phyloP scores from a whole-genome alignment of 2,888 invertebrate genomes.

The Anodontia alba region DNA sequence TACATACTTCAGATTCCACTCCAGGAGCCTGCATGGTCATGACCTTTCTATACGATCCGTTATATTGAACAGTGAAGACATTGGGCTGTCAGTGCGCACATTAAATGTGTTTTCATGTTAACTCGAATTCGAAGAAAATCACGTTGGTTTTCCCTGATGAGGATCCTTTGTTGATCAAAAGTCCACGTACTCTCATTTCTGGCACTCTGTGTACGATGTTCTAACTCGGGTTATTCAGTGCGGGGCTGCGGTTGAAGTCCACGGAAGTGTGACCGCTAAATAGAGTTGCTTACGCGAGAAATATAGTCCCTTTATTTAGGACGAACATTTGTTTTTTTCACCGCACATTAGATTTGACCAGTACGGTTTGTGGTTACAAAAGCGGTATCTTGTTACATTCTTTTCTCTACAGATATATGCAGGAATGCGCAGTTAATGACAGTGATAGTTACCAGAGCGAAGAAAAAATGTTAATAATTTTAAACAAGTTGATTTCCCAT shows the following conservation, averaged over 20 bases:
- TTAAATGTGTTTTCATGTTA: too few species aligned
- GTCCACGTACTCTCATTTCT: too few species aligned
- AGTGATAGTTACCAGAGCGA: neutral
- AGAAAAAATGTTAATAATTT: slow-evolving; percentile 12
- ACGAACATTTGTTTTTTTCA: neutral
- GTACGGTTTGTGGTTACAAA: neutral
- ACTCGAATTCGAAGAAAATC: too few species aligned
- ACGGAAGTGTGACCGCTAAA: neutral
- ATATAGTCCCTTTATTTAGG: neutral
- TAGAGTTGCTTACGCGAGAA: neutral
- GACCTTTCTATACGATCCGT: too few species aligned
- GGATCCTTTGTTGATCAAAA: too few species aligned
- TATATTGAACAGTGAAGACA: too few species aligned
- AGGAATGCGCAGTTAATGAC: slow-evolving; percentile 1
- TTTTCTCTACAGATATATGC: neutral
- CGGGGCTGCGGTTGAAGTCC: neutral
- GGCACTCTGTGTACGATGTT: too few species aligned
- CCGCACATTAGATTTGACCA: neutral
- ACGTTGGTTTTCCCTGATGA: too few species aligned
- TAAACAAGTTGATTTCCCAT: neutral
- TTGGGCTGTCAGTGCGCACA: too few species aligned
- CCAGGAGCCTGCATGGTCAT: too few species aligned
- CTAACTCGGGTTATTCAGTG: neutral
- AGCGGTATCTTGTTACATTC: neutral
- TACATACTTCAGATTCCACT: too few species aligned